Base-by-base conservation (phyloP, 2,797 vertebrate genomes). In the Gila robusta region DNA sequence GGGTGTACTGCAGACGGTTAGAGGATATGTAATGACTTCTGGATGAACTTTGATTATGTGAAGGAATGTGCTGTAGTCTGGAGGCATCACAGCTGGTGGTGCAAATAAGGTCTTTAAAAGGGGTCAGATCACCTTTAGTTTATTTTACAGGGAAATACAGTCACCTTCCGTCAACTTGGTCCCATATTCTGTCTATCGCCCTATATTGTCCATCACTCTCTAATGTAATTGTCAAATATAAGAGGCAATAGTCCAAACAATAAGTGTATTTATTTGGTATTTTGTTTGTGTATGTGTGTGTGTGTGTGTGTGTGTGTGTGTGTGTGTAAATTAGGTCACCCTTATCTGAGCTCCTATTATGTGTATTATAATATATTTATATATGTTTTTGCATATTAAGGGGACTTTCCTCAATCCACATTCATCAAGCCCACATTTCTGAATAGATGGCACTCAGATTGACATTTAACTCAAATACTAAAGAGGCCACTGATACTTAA, bases 41-140 rank as follows among this genome's bases (percentile, higher is more conserved):
- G 72, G 56, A 67, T 83, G 84, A 88, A 88, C 73, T 88, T 90
- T 90, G 39, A 9, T 90, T 91, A 91, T 86, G 79, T 86, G 39
- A 41, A 41, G 39, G 39, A 41, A 41, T 41, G 8, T 2, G 39
- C 39, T 39, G 7, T 44, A 12, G 41, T 44, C 41, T 77, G 83
- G 73, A 41, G 70, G 73, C 77, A 67, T 39, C 79, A 54, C 71
- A 79, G 80, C 88, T 84, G 72, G 81, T 77, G 67, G 39, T 14
- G 12, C 47, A 47, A 47, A 47, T 5, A 47, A 12, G 81, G 64
- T 88, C 83, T 88, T 88, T 81, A 88, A 86, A 78, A 72, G 59
- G 82, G 87, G 88, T 84, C 86, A 80, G 59, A 78, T 52, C 85
- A 73, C 64, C 26, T 69, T 69, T 89, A 35, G 70, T 67, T 35